phyloP scores from a whole-genome alignment of 2,888 invertebrate species.

The Acleris cristana region DNA sequence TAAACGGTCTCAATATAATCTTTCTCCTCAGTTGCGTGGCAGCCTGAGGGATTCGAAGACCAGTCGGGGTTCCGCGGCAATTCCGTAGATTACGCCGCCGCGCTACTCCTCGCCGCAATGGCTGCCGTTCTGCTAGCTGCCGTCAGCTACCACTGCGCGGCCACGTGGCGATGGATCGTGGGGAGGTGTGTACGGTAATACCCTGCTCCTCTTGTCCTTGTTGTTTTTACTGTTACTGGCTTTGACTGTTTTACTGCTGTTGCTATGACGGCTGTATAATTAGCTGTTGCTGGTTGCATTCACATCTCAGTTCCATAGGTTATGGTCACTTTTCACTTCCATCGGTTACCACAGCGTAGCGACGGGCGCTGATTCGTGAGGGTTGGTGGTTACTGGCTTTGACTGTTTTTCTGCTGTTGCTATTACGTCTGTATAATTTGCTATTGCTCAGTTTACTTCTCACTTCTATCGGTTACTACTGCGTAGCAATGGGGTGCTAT shows the following conservation, averaged over 20 bases:
- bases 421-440: not conserved
- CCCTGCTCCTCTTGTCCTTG: constrained; percentile 21
- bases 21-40: constrained; percentile 62
- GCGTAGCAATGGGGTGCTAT: constrained; percentile 86
- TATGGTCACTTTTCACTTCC: too few relatives aligned
- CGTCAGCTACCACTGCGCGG: constrained; percentile 88
- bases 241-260: not conserved
- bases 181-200: constrained; percentile 68
- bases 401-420: not conserved
- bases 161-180: constrained; percentile 88
- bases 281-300: not conserved
- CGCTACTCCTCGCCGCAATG: constrained; percentile 85
- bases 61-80: constrained; percentile 68
- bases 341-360: constrained; percentile 81
- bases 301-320: constrained; percentile 80
- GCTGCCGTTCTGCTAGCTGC: constrained; percentile 87
- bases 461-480: constrained; percentile 86
- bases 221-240: not conserved
- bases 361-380: too few relatives aligned
- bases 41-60: constrained; percentile 69
- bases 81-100: constrained; percentile 84
- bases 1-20: too few relatives aligned
- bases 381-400: too few relatives aligned
- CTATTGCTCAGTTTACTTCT: not conserved
- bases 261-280: not conserved